Conservation (phyloP, 2,888 invertebrate genomes). For the Campoletis raptor region DNA sequence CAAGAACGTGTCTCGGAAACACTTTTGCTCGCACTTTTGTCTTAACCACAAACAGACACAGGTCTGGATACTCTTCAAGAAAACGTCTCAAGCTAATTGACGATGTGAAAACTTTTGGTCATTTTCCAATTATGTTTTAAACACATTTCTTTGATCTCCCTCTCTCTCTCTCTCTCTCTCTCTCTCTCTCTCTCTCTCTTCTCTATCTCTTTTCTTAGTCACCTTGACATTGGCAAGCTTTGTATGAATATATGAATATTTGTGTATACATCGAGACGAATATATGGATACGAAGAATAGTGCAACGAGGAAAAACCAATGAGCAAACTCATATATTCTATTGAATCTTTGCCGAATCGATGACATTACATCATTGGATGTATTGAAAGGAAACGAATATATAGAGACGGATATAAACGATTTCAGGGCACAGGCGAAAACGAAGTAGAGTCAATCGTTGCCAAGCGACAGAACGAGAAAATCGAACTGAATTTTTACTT, state of each 20-base stretch:
- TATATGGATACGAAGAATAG: not conserved
- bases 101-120: constrained; percentile 51
- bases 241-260: not conserved
- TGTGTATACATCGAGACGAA: not conserved
- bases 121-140: constrained; percentile 51
- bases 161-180: constrained; percentile 8
- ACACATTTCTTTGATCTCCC: not conserved
- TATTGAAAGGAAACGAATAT: not conserved
- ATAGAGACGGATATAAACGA: constrained; percentile 21
- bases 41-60: not conserved
- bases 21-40: not conserved
- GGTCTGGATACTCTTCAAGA: constrained; percentile 47
- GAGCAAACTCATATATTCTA: constrained; percentile 3
- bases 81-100: constrained; percentile 19
- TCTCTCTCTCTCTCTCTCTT: not conserved
- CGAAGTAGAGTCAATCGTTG: constrained; percentile 55
- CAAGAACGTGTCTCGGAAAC: not conserved
- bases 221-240: constrained; percentile 39
- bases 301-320: not conserved
- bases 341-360: not conserved
- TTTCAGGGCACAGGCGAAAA: not conserved
- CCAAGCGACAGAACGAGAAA: constrained; percentile 40
- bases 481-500: constrained; percentile 32
- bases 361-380: not conserved
- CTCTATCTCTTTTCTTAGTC: not conserved